Conservation (phyloP, 2,797 vertebrate species). For the Sebastolobus altivelis region DNA sequence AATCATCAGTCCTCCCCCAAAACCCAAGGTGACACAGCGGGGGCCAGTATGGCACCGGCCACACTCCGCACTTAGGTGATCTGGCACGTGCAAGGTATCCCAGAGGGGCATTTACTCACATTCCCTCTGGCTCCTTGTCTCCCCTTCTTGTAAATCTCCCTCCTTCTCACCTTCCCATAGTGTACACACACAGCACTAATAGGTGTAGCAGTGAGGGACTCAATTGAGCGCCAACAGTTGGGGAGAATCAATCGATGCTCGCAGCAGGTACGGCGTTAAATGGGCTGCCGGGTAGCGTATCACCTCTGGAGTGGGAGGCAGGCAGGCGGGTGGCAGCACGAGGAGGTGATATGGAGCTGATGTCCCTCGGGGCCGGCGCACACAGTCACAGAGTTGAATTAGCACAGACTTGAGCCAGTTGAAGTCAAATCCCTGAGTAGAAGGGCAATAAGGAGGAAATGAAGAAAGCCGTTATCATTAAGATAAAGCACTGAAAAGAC, state of each 20-base stretch:
- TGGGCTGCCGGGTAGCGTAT: slow-evolving; percentile 51
- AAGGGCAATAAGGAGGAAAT: slow-evolving; percentile 36
- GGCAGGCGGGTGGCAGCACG: slow-evolving; percentile 42
- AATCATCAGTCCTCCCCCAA: slow-evolving; percentile 77
- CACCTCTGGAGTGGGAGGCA: slow-evolving; percentile 57
- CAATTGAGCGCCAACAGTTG: slow-evolving; percentile 63
- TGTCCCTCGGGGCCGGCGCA: slow-evolving; percentile 36
- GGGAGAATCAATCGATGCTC: slow-evolving; percentile 68
- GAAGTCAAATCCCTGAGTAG: slow-evolving; percentile 9
- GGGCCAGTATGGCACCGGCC: slow-evolving; percentile 47
- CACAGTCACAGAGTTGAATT: slow-evolving; percentile 37
- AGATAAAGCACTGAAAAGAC: slow-evolving; percentile 29
- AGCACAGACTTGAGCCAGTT: slow-evolving; percentile 48
- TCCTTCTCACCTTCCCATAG: slow-evolving; percentile 41
- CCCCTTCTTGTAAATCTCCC: slow-evolving; percentile 35
- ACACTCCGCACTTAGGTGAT: slow-evolving; percentile 50
- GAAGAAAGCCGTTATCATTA: slow-evolving; percentile 22
- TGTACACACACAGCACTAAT: slow-evolving; percentile 47
- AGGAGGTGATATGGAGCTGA: slow-evolving; percentile 48
- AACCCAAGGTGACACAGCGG: slow-evolving; percentile 80
- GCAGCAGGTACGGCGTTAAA: slow-evolving; percentile 76
- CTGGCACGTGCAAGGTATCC: slow-evolving; percentile 54
- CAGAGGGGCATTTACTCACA: slow-evolving; percentile 66
- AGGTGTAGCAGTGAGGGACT: slow-evolving; percentile 55
- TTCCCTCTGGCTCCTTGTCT: slow-evolving; percentile 38